Evolutionary conservation across 1,140 invertebrate genomes (phyloP).

Genomic region (Trigoniulus corallinus): DNA sequence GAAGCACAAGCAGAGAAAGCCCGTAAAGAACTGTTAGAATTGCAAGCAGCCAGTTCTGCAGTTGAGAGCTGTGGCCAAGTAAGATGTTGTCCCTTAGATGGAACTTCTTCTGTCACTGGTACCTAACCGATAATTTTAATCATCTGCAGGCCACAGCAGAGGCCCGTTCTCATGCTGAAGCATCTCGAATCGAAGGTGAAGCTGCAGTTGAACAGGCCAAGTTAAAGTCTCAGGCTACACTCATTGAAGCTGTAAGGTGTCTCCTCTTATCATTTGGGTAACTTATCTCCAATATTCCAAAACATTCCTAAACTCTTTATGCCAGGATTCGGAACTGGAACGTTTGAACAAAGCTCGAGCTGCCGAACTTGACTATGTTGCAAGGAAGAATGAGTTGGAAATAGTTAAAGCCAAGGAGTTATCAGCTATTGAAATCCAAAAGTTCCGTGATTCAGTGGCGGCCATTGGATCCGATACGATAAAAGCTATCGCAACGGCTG

Average conservation of each 20-base stretch:
- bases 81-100: neutral
- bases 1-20: conserved; percentile 32
- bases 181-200: conserved; percentile 33
- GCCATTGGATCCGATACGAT: conserved; percentile 31
- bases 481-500: conserved; percentile 28
- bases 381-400: conserved; percentile 31
- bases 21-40: conserved; percentile 27
- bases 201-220: conserved; percentile 33
- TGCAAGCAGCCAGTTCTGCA: conserved; percentile 26
- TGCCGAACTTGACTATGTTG: conserved; percentile 29
- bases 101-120: neutral
- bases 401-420: conserved; percentile 25
- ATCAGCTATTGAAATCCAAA: conserved; percentile 27
- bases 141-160: conserved; percentile 28
- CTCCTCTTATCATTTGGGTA: neutral
- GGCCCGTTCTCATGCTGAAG: conserved; percentile 31
- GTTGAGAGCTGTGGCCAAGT: conserved; percentile 28
- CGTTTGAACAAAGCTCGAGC: conserved; percentile 28
- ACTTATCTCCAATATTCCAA: neutral
- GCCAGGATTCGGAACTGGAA: conserved; percentile 28
- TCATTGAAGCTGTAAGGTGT: conserved; percentile 31
- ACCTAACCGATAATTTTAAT: neutral
- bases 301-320: neutral
- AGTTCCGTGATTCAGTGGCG: conserved; percentile 31
- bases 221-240: conserved; percentile 30